Evolutionary conservation across 2,888 invertebrate species (phyloP), one percentile per base, ranked within the genome.

Genomic region (Caenorhabditis japonica): DNA sequence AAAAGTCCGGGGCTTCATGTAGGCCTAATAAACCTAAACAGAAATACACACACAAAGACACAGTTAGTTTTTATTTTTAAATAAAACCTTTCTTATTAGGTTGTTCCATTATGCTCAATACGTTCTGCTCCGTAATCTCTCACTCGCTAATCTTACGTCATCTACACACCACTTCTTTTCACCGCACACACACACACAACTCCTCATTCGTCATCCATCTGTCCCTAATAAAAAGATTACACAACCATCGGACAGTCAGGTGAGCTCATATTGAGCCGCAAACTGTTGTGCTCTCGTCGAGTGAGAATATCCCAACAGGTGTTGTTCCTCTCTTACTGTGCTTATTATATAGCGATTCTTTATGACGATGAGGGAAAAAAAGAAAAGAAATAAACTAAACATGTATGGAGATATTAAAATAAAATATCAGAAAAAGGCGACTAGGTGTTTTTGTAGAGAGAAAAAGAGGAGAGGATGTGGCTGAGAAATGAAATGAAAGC

Each of bases 401-500:
- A 13, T n/a, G n/a, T n/a, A n/a, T n/a, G n/a, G n/a, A n/a, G n/a
- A n/a, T n/a, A n/a, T 30, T 30, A 30, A 30, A 10, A 30, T 10
- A 47, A 52, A 61, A 55, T 47, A 55, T 59, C 34, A 51, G 41
- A 39, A 33, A 30, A 43, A 52, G 47, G 64, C 64, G 64, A 55
- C 53, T 61, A 61, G 61, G 52, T 44, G 52, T 19, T 27, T 36
- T 52, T 61, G 61, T 52, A 25, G 41, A 47, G 47, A 49, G 25
- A 56, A 56, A 36, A 56, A 19, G 5, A 41, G 33, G 19, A 25
- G 55, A 17, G 30, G 39, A 51, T 25, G 41, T 38, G 52, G 53
- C 64, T 64, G 64, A 64, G 64, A 58, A 58, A 52, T 43, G 66
- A 49, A 49, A 49, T 68, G 66, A 68, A 68, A 68, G 66, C 66